Base-by-base conservation (phyloP, 2,888 invertebrate species). In the Rapana venosa region DNA sequence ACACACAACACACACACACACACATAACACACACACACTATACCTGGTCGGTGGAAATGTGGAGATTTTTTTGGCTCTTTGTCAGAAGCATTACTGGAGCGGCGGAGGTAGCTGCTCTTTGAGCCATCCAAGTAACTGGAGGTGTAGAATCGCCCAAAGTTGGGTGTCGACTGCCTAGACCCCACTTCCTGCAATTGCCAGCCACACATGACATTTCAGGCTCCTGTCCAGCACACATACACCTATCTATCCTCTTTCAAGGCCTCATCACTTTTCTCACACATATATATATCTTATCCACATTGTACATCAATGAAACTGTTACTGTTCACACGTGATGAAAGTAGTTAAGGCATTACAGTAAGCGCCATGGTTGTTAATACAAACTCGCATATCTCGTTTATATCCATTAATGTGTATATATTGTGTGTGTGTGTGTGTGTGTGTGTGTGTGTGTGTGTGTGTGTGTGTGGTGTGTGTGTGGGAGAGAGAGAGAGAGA, bases 141-240 rank as follows among this genome's bases (percentile, higher is more conserved):
- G 87, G 94, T 94, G 93, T 95, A 95, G 91, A 95, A 95, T 87
- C 94, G 94, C 17, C 95, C 95, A 93, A 93, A 95, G 91, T 94
- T 94, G 88, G 94, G 92, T 77, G 93, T 94, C 11, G 89, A 87
- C 74, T 91, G 92, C 87, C 93, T 91, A 0, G 93, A 92, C 6
- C 61, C 58, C 30, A 93, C 93, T 90, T 94, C 94, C 94, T 95
- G 92, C 58, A 92, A 91, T 35, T 8, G 20, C 36, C 26, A 83
- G 22, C 47, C 36, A 4, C 11, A 74, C n/a, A 74, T 0, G 6
- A 66, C 26, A 66, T 66, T 17, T 47, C 47, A 47, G 47, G 66
- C 47, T 47, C 47, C 47, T 47, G 47, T 2, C 47, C 47, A 47
- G 47, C 47, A 47, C 47, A 47, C 66, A 66, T 13, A 22, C 6